Percentiles rank a stretch among this genome's conserved stretches.
Conservation (phyloP, 2,888 invertebrate species). For the Drosophila gaucha region DNA sequence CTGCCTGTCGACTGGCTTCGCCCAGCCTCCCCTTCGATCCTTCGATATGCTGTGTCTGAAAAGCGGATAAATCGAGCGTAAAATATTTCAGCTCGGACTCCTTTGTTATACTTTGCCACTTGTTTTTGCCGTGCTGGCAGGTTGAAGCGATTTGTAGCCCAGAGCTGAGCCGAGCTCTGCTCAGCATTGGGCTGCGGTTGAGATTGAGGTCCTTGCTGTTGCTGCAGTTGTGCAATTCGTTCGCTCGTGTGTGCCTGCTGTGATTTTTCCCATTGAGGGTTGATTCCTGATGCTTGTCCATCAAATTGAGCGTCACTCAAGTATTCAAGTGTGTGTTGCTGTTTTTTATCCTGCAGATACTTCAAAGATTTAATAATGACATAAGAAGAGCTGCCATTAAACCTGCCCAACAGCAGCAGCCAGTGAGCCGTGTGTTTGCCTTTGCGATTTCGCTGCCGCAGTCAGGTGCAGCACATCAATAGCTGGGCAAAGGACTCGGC, state of each 20-base stretch:
- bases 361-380: conserved; percentile 80
- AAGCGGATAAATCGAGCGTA: conserved; percentile 83
- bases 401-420: conserved; percentile 40
- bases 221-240: conserved; percentile 39
- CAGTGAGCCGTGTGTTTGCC: conserved; percentile 52
- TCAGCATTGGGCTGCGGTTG: conserved; percentile 46
- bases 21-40: background rate
- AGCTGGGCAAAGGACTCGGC: conserved; percentile 11
- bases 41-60: conserved; percentile 4
- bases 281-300: conserved; percentile 64
- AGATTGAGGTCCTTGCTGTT: conserved; percentile 14
- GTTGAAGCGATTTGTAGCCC: conserved; percentile 60
- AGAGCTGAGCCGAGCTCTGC: conserved; percentile 28
- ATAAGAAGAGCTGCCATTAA: conserved; percentile 74
- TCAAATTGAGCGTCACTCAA: conserved; percentile 79
- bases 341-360: conserved; percentile 63
- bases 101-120: conserved; percentile 63
- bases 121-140: conserved; percentile 56
- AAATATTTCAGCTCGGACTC: conserved; percentile 81
- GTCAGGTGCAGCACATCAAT: conserved; percentile 47
- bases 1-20: background rate
- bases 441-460: conserved; percentile 44
- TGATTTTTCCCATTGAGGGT: conserved; percentile 70
- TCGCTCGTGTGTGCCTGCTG: conserved; percentile 51
- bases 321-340: conserved; percentile 76